These are phyloP conservation scores for Chionis minor DNA, from an alignment of 2,113 vertebrate species.

Conservation along the genomic window DNA sequence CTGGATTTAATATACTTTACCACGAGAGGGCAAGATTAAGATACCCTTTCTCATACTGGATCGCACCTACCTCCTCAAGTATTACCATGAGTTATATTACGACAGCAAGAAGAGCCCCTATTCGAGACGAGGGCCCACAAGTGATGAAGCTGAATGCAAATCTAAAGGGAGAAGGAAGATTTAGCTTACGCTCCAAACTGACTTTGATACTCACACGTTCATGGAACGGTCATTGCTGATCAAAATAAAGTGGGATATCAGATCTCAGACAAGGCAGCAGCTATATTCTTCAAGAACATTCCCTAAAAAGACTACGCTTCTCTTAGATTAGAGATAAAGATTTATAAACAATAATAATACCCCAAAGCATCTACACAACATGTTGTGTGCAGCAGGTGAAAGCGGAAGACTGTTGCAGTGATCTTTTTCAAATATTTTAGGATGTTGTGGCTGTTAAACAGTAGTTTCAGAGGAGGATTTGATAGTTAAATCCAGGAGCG, in stretches of 20 bases:
- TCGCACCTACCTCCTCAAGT: background rate
- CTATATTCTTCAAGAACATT: background rate
- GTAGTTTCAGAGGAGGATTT: background rate
- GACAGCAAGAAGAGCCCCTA: background rate
- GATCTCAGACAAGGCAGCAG: background rate
- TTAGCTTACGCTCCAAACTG: background rate
- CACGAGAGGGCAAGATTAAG: conserved; percentile 40
- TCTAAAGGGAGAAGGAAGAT: background rate
- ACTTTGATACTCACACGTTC: background rate
- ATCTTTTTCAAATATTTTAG: conserved; percentile 9
- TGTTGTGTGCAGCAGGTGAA: background rate
- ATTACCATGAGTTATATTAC: conserved; percentile 16
- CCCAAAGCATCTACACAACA: background rate
- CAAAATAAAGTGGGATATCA: background rate
- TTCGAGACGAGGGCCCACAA: background rate
- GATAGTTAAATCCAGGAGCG: conserved; percentile 33
- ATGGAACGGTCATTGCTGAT: background rate
- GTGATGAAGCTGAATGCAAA: background rate
- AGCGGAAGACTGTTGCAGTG: background rate
- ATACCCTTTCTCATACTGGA: conserved; percentile 31
- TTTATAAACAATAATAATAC: background rate
- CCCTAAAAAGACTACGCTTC: background rate
- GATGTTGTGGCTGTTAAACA: background rate
- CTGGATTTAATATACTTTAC: conserved; percentile 43
- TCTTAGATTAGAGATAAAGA: background rate